Percentiles rank a stretch among this genome's conserved stretches.
Evolutionary conservation across 1,140 invertebrate species (phyloP).

Genomic region (Drosophila busckii): DNA sequence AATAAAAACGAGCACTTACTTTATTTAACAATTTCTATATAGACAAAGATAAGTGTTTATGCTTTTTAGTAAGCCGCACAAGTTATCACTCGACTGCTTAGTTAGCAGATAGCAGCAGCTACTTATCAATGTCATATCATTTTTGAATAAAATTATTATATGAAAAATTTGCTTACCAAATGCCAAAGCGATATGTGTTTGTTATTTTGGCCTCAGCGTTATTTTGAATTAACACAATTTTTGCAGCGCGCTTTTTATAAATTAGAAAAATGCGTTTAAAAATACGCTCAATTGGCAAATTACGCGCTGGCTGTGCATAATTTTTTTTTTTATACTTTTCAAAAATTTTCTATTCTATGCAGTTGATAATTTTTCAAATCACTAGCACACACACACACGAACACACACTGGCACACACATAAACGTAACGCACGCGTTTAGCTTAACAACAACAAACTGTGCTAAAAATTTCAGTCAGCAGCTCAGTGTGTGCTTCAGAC

Average conservation of each 20-base stretch:
- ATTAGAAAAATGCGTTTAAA: constrained; percentile 30
- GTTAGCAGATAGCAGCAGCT: too few species aligned
- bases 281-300: constrained; percentile 10
- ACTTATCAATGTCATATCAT: too few species aligned
- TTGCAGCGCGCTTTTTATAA: constrained; percentile 1
- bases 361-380: constrained; percentile 32
- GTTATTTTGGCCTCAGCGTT: constrained; percentile 16
- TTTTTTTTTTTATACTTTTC: constrained; percentile 8
- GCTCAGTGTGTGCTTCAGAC: neutral
- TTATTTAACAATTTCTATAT: too few species aligned
- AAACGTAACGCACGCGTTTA: constrained; percentile 15
- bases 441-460: constrained; percentile 24
- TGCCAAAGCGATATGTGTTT: constrained; percentile 23
- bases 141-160: too few species aligned
- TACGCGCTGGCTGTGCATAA: constrained; percentile 4
- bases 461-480: constrained; percentile 2
- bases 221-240: constrained; percentile 24
- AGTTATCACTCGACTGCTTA: too few species aligned
- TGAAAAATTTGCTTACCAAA: too few species aligned
- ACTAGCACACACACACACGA: neutral
- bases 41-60: too few species aligned
- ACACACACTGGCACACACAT: constrained; percentile 5
- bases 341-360: constrained; percentile 2
- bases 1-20: too few species aligned
- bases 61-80: too few species aligned